Evolutionary conservation across 2,113 vertebrate genomes (phyloP).

Genomic region (Peromyscus californicus): DNA sequence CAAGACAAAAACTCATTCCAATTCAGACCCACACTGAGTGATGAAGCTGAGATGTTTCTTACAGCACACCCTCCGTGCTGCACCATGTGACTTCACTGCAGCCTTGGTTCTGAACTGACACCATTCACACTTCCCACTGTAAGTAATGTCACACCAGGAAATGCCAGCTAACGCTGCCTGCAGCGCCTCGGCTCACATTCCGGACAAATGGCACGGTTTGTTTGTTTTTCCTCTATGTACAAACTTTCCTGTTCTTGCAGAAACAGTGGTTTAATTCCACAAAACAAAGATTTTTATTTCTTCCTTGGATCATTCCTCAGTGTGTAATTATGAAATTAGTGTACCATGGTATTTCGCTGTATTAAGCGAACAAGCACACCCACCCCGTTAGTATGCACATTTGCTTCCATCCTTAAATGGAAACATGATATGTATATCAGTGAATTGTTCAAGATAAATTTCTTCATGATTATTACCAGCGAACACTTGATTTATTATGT

Average conservation of each 20-base stretch:
- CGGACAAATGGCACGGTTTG: background rate
- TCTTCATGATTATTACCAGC: background rate
- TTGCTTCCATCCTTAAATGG: background rate
- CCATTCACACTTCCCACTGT: background rate
- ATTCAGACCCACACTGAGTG: background rate
- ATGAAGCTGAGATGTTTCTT: background rate
- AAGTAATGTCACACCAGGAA: no score
- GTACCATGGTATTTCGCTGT: rapidly evolving
- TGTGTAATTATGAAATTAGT: background rate
- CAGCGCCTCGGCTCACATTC: background rate
- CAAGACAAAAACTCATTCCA: background rate
- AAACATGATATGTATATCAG: background rate
- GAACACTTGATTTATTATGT: background rate
- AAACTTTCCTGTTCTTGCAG: background rate
- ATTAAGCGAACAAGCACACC: no score
- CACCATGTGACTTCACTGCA: rapidly evolving
- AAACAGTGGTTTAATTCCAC: background rate
- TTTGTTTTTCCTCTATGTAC: background rate
- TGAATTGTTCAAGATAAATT: background rate
- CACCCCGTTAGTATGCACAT: background rate
- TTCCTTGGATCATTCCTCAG: background rate
- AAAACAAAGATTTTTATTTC: background rate
- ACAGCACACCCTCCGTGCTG: background rate
- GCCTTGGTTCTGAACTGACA: background rate
- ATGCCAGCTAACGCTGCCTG: background rate